These are phyloP conservation scores for Melozone crissalis DNA, from an alignment of 2,113 vertebrate genomes.

Conservation along the genomic window DNA sequence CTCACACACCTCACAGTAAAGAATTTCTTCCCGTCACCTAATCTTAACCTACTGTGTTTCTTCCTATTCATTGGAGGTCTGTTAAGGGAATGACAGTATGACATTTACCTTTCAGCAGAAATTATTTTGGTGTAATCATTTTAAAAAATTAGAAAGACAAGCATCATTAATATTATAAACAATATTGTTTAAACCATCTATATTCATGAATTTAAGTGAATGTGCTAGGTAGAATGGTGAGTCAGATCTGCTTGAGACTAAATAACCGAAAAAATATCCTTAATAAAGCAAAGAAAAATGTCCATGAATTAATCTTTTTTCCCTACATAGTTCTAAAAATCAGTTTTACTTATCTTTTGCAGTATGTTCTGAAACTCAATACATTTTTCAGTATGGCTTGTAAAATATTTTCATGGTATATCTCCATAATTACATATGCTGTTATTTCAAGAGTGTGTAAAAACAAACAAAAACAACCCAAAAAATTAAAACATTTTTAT, in stretches of 20 bases:
- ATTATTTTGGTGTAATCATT: not conserved
- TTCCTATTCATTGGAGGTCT: not conserved
- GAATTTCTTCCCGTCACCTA: not conserved
- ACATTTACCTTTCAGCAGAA: not conserved
- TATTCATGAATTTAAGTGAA: not conserved
- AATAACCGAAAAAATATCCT: not conserved
- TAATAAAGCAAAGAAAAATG: not conserved
- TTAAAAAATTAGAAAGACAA: not conserved
- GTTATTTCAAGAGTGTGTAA: not conserved
- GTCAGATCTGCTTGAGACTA: not conserved
- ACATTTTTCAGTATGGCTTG: not conserved
- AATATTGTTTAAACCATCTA: not conserved
- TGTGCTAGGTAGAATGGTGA: not conserved
- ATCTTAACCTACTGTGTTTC: not conserved
- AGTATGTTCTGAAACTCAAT: not conserved
- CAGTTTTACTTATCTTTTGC: not conserved
- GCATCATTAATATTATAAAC: not conserved
- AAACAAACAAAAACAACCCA: not conserved
- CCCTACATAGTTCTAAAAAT: not conserved
- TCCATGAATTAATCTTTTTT: not conserved
- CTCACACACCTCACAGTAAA: not conserved
- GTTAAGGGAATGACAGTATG: not conserved
- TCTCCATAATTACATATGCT: rapidly evolving
- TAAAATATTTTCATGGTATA: not conserved
- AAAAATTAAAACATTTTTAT: not conserved